Evolutionary conservation across 2,113 vertebrate species (phyloP).

Genomic region (Hemichromis elongatus): DNA sequence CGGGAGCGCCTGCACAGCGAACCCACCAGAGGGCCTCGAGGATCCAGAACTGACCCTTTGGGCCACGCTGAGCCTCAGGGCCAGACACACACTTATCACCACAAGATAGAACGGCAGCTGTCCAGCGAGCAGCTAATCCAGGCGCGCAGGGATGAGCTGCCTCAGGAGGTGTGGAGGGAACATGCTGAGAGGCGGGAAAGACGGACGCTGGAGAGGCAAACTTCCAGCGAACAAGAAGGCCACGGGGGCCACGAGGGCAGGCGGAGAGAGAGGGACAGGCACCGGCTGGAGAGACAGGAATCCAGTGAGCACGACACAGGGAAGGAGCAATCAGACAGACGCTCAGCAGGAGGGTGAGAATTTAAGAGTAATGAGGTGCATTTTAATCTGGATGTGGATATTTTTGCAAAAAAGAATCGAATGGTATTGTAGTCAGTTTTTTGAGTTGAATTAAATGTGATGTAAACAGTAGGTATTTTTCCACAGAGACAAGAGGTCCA

Average conservation of each 20-base stretch:
- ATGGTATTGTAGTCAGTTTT: background rate
- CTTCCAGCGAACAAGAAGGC: conserved; percentile 77
- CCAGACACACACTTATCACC: conserved; percentile 36
- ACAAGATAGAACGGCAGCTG: conserved; percentile 60
- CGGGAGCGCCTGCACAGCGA: conserved; percentile 66
- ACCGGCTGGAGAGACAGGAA: conserved; percentile 81
- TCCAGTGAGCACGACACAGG: conserved; percentile 86
- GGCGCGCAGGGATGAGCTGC: conserved; percentile 72
- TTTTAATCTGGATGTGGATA: background rate
- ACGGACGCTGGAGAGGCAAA: conserved; percentile 73
- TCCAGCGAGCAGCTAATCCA: conserved; percentile 76
- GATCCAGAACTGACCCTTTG: conserved; percentile 55
- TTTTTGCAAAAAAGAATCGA: background rate
- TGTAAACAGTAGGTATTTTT: background rate
- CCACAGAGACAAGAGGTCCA: conserved; percentile 77
- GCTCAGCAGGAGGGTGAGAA: conserved; percentile 68
- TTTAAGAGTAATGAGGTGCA: background rate
- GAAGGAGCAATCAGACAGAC: conserved; percentile 72
- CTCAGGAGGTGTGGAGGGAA: conserved; percentile 78
- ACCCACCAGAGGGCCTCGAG: conserved; percentile 50
- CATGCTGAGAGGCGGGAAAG: conserved; percentile 63
- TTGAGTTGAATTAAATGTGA: background rate
- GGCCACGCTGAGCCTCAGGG: conserved; percentile 64
- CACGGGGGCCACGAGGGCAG: conserved; percentile 73
- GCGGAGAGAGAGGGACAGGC: conserved; percentile 78